phyloP scores from a whole-genome alignment of 2,797 vertebrate species.

The Halcyon chelicuti region DNA sequence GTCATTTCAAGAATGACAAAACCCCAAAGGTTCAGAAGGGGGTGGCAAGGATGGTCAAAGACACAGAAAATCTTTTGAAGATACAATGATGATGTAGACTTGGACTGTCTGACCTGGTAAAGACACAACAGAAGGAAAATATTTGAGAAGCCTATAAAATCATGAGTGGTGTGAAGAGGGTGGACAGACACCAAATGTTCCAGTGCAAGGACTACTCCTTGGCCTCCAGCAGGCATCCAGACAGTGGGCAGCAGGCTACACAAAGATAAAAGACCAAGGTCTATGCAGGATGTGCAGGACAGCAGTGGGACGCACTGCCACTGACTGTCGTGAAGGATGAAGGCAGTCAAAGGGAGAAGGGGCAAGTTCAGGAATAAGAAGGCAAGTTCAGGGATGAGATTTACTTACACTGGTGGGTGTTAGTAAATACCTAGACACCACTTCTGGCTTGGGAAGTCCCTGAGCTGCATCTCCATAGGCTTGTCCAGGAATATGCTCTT shows the following conservation, averaged over 20 bases:
- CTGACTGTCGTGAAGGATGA: neutral
- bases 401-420: neutral
- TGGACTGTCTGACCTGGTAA: neutral
- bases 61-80: neutral
- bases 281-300: neutral
- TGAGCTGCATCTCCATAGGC: neutral
- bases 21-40: neutral
- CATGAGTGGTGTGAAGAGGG: neutral
- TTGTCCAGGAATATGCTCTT: neutral
- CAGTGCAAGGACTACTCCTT: neutral
- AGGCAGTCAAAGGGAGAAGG: neutral
- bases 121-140: neutral
- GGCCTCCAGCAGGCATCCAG: neutral
- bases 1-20: neutral
- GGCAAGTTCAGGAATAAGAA: neutral
- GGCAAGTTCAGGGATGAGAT: no score
- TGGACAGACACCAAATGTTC: neutral
- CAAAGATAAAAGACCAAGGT: neutral
- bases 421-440: neutral
- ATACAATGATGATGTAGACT: neutral
- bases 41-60: neutral
- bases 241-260: neutral
- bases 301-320: neutral
- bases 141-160: neutral
- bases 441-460: neutral